These are phyloP conservation scores for Neodontobutis hainanensis DNA, from an alignment of 2,113 vertebrate genomes.

Conservation along the genomic window DNA sequence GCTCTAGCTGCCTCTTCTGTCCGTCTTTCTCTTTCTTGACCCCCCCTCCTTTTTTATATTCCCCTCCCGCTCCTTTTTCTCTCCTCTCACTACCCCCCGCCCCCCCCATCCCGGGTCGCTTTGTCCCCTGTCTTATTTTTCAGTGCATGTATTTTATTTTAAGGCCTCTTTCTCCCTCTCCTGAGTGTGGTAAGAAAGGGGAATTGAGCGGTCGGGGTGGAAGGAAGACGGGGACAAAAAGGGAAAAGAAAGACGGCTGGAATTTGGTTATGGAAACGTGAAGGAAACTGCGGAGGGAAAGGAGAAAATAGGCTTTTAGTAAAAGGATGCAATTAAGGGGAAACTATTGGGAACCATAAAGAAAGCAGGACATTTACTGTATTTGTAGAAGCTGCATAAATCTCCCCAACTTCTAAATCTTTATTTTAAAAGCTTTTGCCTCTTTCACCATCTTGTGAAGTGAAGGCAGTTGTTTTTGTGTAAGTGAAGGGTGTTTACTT, in stretches of 20 bases:
- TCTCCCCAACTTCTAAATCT: slow-evolving; percentile 68
- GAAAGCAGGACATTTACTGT: slow-evolving; percentile 72
- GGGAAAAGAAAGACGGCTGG: slow-evolving; percentile 59
- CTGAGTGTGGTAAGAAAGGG: slow-evolving; percentile 58
- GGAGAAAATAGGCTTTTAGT: slow-evolving; percentile 56
- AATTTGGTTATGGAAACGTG: slow-evolving; percentile 75
- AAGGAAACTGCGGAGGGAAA: slow-evolving; percentile 62
- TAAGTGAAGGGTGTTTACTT: slow-evolving; percentile 60
- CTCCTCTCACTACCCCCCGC: neutral
- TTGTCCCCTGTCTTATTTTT: slow-evolving; percentile 76
- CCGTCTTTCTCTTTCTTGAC: slow-evolving; percentile 67
- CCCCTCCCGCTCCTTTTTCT: slow-evolving; percentile 50
- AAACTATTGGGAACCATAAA: slow-evolving; percentile 65
- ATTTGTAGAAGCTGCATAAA: slow-evolving; percentile 71
- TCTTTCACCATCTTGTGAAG: slow-evolving; percentile 46
- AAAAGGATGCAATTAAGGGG: slow-evolving; percentile 76
- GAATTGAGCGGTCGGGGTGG: slow-evolving; percentile 57
- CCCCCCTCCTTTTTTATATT: slow-evolving; percentile 71
- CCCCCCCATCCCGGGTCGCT: slow-evolving; percentile 44
- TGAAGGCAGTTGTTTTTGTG: slow-evolving; percentile 65
- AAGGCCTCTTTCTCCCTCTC: slow-evolving; percentile 64
- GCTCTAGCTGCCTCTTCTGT: slow-evolving; percentile 67
- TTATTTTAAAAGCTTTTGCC: slow-evolving; percentile 56
- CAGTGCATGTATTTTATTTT: slow-evolving; percentile 75
- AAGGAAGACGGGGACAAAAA: slow-evolving; percentile 76